phyloP scores from a whole-genome alignment of 1,140 invertebrate species.

The Bilobella aurantiaca region DNA sequence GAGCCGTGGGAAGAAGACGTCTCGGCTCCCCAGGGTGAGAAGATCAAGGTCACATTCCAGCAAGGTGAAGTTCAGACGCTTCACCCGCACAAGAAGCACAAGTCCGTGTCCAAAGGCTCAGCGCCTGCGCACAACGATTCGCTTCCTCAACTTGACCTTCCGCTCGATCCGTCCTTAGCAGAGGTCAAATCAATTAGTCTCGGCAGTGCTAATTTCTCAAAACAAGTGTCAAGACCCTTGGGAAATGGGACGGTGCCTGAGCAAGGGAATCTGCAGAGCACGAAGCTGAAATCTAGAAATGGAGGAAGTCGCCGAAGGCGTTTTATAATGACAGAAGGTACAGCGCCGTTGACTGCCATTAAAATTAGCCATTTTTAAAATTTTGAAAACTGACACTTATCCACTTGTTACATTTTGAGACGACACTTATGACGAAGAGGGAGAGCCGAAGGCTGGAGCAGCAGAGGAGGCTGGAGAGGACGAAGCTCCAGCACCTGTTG shows the following conservation, averaged over 20 bases:
- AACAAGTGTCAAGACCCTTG: too few relatives aligned
- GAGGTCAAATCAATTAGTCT: too few relatives aligned
- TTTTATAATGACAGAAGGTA: neutral
- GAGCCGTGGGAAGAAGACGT: slow-evolving; percentile 34
- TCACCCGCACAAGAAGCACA: neutral
- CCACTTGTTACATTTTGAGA: neutral
- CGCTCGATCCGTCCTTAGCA: too few relatives aligned
- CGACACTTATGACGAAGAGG: neutral
- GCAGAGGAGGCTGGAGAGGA: slow-evolving; percentile 38
- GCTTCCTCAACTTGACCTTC: too few relatives aligned
- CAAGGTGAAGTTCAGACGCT: slow-evolving; percentile 15
- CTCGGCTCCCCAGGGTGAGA: slow-evolving; percentile 29
- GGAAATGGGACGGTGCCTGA: neutral
- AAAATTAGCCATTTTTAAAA: too few relatives aligned
- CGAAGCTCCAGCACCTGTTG: slow-evolving; percentile 30
- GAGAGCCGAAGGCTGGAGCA: slow-evolving; percentile 6
- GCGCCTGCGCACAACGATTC: neutral
- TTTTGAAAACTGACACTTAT: neutral
- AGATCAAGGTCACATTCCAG: slow-evolving; percentile 30
- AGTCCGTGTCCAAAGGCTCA: neutral
- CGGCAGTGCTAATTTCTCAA: too few relatives aligned
- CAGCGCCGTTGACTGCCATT: too few relatives aligned
- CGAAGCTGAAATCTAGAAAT: neutral
- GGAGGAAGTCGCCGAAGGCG: neutral
- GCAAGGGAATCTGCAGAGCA: neutral